Percentiles rank a stretch among this genome's conserved stretches.
These are phyloP conservation scores for Drosophila kokeensis DNA, from an alignment of 2,888 invertebrate genomes.

Conservation along the genomic window DNA sequence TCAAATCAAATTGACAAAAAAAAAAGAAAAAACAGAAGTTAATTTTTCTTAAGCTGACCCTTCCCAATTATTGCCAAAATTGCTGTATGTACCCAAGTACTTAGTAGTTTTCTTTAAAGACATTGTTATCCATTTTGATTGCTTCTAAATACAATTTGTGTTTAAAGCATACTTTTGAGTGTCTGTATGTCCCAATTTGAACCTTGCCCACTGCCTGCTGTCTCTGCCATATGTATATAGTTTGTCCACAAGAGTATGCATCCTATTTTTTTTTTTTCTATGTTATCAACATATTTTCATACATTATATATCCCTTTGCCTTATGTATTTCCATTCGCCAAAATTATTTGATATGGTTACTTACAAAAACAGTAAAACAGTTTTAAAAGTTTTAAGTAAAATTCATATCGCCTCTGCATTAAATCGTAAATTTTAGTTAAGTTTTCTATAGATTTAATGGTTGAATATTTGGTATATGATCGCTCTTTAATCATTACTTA, in stretches of 20 bases:
- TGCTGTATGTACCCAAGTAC: constrained; percentile 25
- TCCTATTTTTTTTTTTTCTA: not conserved
- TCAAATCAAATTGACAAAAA: constrained; percentile 24
- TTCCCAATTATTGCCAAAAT: constrained; percentile 10
- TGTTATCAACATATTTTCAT: not conserved
- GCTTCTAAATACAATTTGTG: constrained; percentile 1
- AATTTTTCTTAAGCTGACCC: constrained; percentile 42
- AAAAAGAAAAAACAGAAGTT: constrained; percentile 9
- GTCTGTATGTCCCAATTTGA: not conserved
- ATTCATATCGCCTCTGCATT: not conserved
- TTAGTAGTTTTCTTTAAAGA: constrained; percentile 12
- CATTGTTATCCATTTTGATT: constrained; percentile 16
- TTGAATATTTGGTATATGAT: not conserved
- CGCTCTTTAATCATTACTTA: not conserved
- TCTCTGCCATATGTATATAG: not conserved
- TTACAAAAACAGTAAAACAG: not conserved
- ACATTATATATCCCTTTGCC: not conserved
- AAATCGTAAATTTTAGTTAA: not conserved
- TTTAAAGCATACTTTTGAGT: constrained; percentile 3
- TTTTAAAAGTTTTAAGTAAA: not conserved
- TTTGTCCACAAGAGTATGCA: constrained; percentile 4
- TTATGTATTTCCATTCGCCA: not conserved
- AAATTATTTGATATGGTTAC: not conserved
- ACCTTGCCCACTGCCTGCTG: constrained; percentile 13
- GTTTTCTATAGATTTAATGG: not conserved